Evolutionary conservation across 2,888 invertebrate species (phyloP).

Genomic region (Platerodrilus igneus): DNA sequence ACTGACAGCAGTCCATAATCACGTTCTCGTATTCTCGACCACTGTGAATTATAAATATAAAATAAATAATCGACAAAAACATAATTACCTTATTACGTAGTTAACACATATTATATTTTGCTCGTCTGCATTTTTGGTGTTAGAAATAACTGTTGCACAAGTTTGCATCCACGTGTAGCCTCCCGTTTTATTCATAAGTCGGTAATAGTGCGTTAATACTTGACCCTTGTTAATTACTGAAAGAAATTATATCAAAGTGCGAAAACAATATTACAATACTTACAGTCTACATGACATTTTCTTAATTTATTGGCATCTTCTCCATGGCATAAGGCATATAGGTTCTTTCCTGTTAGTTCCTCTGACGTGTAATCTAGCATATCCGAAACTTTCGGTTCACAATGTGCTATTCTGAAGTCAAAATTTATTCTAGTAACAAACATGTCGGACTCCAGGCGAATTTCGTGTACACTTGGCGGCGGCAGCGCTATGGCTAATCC

Average conservation of each 20-base stretch:
- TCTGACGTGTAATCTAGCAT: slow-evolving; percentile 90
- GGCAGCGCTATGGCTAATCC: slow-evolving; percentile 93
- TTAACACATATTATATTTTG: slow-evolving; percentile 97
- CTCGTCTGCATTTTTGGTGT: slow-evolving; percentile 92
- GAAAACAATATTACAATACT: no score
- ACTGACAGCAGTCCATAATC: slow-evolving; percentile 90
- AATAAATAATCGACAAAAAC: slow-evolving; percentile 1
- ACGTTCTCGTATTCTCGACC: slow-evolving; percentile 85
- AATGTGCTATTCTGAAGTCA: slow-evolving; percentile 94
- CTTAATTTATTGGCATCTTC: slow-evolving; percentile 91
- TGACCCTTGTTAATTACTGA: slow-evolving; percentile 95
- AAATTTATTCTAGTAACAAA: slow-evolving; percentile 95
- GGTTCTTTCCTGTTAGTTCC: slow-evolving; percentile 87
- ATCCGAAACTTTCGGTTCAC: slow-evolving; percentile 94
- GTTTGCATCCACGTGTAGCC: slow-evolving; percentile 97
- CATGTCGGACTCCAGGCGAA: slow-evolving; percentile 90
- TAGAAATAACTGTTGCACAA: slow-evolving; percentile 94
- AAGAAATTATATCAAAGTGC: no score
- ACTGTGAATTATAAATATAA: slow-evolving; percentile 51
- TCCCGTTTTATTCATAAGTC: slow-evolving; percentile 92
- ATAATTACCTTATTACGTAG: slow-evolving; percentile 84
- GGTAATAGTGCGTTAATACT: slow-evolving; percentile 92
- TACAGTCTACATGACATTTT: slow-evolving; percentile 93
- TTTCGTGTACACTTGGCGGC: slow-evolving; percentile 95
- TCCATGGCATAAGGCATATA: slow-evolving; percentile 92